Percentiles rank a stretch among this genome's conserved stretches.
These are phyloP conservation scores for Deilephila elpenor DNA, from an alignment of 2,888 invertebrate species.

Conservation along the genomic window DNA sequence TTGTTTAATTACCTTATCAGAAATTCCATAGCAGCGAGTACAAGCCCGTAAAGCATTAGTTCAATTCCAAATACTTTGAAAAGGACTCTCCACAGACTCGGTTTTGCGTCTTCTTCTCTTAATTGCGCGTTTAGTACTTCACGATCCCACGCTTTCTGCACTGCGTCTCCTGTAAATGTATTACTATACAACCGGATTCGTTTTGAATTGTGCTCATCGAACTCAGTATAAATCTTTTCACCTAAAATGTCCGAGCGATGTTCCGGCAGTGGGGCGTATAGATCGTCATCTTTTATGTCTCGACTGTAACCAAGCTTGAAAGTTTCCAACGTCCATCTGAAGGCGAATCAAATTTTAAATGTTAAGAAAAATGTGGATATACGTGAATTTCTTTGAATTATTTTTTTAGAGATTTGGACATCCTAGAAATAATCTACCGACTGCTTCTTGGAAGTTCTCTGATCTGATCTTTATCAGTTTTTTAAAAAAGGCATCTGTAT, in stretches of 20 bases:
- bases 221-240: conserved; percentile 36
- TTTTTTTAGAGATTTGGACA: too few species aligned
- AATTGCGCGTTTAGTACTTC: conserved; percentile 73
- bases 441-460: too few species aligned
- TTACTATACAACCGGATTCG: background rate
- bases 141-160: conserved; percentile 86
- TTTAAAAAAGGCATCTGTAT: too few species aligned
- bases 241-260: conserved; percentile 86
- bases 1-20: conserved; percentile 79
- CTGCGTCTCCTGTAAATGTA: conserved; percentile 79
- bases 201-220: too few species aligned
- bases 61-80: conserved; percentile 86
- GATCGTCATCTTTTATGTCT: conserved; percentile 87
- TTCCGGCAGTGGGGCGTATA: conserved; percentile 87
- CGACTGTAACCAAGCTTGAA: conserved; percentile 88
- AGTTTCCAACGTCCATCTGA: conserved; percentile 88
- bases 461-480: too few species aligned
- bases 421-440: too few species aligned
- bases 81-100: conserved; percentile 86
- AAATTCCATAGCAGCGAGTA: conserved; percentile 86
- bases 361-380: background rate
- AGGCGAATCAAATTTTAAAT: conserved; percentile 34
- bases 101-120: conserved; percentile 62
- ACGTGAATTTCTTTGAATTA: background rate
- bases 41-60: conserved; percentile 86